Conservation (phyloP, 2,113 vertebrate species). For the Ammospiza nelsoni region DNA sequence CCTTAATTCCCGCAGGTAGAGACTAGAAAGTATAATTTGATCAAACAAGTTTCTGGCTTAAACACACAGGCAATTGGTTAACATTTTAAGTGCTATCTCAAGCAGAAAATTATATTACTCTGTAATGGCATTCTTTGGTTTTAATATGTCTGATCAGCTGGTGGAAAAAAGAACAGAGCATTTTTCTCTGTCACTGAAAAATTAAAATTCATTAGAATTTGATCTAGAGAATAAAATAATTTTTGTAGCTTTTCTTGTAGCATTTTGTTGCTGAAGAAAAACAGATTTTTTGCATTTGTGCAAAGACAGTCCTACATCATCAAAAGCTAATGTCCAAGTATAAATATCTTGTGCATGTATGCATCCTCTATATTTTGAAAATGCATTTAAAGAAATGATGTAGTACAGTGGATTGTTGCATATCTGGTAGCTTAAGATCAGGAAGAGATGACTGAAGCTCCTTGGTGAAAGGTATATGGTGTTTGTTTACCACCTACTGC, state of each 20-base stretch:
- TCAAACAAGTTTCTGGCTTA: constrained; percentile 17
- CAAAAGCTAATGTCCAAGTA: not conserved
- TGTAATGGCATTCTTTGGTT: not conserved
- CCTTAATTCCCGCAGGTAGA: not conserved
- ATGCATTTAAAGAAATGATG: not conserved
- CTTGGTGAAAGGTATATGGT: not conserved
- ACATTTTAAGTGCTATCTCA: not conserved
- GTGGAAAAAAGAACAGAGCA: not conserved
- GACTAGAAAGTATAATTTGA: not conserved
- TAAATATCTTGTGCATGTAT: not conserved
- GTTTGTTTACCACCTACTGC: constrained; percentile 40
- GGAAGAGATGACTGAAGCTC: not conserved
- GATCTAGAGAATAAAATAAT: not conserved
- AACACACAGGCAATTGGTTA: not conserved
- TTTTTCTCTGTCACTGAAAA: constrained; percentile 24
- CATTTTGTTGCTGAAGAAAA: not conserved
- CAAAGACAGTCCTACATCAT: not conserved
- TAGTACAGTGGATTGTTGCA: not conserved
- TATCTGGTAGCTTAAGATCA: not conserved
- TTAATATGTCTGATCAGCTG: constrained; percentile 13
- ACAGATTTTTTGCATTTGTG: not conserved
- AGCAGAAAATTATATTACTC: constrained; percentile 35
- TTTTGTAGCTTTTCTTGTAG: not conserved
- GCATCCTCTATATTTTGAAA: not conserved
- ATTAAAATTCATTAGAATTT: not conserved